A percentile compares a stretch with the other conserved stretches of the same genome.
Evolutionary conservation across 2,113 vertebrate genomes (phyloP).

Genomic region (Alosa alosa): DNA sequence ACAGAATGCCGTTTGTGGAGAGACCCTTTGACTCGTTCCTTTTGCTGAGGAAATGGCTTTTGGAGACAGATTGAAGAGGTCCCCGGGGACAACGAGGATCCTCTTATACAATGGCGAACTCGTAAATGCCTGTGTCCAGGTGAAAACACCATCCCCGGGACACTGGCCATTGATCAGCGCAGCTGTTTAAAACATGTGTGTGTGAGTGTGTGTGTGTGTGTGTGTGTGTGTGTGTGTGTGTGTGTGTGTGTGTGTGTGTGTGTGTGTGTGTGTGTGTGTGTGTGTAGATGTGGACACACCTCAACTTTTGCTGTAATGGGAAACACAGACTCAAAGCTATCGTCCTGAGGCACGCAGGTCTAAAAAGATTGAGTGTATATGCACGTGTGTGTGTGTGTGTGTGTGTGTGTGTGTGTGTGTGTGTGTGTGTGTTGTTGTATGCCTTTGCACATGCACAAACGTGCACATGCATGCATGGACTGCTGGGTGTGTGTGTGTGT

Average conservation of each 20-base stretch:
- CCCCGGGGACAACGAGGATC: neutral
- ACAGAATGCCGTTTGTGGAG: neutral
- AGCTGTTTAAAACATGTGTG: slow-evolving; percentile 32
- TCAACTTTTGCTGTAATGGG: slow-evolving; percentile 31
- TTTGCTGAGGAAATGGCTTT: slow-evolving; percentile 16
- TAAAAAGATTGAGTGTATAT: neutral
- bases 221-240: slow-evolving; percentile 1
- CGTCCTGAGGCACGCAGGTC: slow-evolving; percentile 40
- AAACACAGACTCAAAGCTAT: slow-evolving; percentile 39
- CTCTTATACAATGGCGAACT: neutral
- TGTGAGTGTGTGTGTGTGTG: neutral
- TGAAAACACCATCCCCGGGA: slow-evolving; percentile 11
- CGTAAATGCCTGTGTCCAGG: slow-evolving; percentile 33
- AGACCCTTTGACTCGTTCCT: neutral
- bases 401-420: slow-evolving; percentile 3
- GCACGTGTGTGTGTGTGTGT: slow-evolving; percentile 2
- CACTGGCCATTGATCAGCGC: slow-evolving; percentile 10
- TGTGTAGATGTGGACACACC: slow-evolving; percentile 5
- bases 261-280: slow-evolving; percentile 4
- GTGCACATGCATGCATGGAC: neutral
- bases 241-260: slow-evolving; percentile 16
- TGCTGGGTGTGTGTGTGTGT: neutral
- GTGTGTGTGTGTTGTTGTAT: neutral
- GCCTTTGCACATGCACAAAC: neutral
- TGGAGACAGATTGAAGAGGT: slow-evolving; percentile 12